These are phyloP conservation scores for Eubasilissa splendida DNA, from an alignment of 2,888 invertebrate species.

Conservation along the genomic window DNA sequence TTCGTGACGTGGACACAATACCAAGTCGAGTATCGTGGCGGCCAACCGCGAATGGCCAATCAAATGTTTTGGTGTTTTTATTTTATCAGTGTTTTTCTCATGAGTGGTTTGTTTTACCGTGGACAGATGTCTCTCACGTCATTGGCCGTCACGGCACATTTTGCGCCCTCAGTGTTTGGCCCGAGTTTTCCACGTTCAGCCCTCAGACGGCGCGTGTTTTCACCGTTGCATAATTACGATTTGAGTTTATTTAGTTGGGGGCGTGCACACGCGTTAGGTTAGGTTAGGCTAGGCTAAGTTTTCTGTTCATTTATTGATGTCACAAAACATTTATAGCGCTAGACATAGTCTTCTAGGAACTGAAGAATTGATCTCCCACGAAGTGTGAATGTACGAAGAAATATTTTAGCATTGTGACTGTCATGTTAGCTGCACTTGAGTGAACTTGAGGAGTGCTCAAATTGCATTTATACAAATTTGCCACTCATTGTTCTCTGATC, in stretches of 20 bases:
- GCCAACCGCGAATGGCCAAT: constrained; percentile 7
- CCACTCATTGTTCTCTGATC: neutral
- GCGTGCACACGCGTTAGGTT: too few relatives aligned
- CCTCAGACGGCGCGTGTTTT: neutral
- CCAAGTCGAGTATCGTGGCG: neutral
- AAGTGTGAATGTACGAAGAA: constrained; percentile 37
- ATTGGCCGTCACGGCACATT: neutral
- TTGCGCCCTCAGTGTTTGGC: too few relatives aligned
- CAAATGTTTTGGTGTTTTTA: constrained; percentile 37
- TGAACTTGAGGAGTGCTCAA: neutral
- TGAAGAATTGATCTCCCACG: constrained; percentile 55
- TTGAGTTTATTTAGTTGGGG: constrained; percentile 39
- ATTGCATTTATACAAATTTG: neutral
- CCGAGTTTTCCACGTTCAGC: neutral
- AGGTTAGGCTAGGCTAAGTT: constrained; percentile 5
- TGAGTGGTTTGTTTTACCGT: constrained; percentile 13
- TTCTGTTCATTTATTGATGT: constrained; percentile 52
- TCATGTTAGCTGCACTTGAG: too few relatives aligned
- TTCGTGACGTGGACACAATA: constrained; percentile 42
- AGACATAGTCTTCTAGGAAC: constrained; percentile 39
- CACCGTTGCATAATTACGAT: neutral
- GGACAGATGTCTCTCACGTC: neutral
- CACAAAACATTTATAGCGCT: constrained; percentile 52
- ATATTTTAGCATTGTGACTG: neutral
- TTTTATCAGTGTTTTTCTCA: constrained; percentile 35